Base-by-base conservation (phyloP, 2,888 invertebrate species). In the Mimas tiliae region DNA sequence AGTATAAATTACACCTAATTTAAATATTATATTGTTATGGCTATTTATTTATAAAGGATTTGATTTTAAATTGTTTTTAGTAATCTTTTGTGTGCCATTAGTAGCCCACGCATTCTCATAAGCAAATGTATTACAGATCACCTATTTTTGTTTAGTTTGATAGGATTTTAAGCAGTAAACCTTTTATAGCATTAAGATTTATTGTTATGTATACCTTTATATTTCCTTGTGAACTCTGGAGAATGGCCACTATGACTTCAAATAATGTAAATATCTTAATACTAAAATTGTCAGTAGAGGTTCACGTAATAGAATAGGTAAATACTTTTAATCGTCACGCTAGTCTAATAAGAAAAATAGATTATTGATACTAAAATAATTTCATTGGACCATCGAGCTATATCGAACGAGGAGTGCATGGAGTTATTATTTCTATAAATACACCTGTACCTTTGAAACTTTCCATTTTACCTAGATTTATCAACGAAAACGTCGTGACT, bases 391-490 rank as follows among this genome's bases (percentile, higher is more conserved):
- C n/a, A 16, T 38, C 34, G 6, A 58, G 38, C 42, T 34, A 34
- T 34, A 42, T 6, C 11, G 38, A 19, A 16, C 38, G 1, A 58
- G 42, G 38, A 38, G 12, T 42, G 38, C 6, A 58, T 9, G 58
- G 42, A 42, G 21, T 14, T 27, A 52, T 14, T 38, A 38, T 1
- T 38, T 45, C 58, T 42, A 58, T 42, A 42, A 58, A 58, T 63
- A 63, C 27, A 63, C 63, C 55, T 55, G 55, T 53, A 55, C 16
- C 19, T 42, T 33, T 19, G 50, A 50, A 42, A 42, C 58, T 58
- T 58, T 58, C 58, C 16, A 58, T 12, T 12, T 58, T 33, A 27
- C 12, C 50, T 50, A 19, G 16, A 52, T 33, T 33, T 52, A 33
- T 27, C 19, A 58, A 58, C 58, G 6, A 42, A 42, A 42, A 38